Conservation (phyloP, 2,888 invertebrate species). For the Volucella inflata region DNA sequence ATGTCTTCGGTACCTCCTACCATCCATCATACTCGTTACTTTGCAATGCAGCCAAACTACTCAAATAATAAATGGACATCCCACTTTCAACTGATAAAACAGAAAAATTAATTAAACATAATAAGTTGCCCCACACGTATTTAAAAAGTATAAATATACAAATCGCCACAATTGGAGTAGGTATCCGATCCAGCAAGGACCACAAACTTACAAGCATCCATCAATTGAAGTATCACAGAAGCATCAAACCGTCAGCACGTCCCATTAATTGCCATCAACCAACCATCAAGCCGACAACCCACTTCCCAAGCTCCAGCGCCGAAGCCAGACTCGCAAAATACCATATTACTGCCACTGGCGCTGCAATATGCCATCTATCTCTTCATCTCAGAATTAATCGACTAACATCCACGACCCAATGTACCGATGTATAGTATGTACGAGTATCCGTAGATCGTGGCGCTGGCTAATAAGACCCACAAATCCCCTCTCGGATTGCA, state of each 20-base stretch:
- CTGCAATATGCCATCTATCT: constrained; percentile 37
- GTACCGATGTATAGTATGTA: constrained; percentile 12
- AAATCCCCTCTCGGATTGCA: constrained; percentile 21
- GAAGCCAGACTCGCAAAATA: neutral
- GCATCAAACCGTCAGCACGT: constrained; percentile 67
- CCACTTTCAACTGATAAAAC: constrained; percentile 13
- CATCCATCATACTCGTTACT: no score
- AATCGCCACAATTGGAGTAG: neutral
- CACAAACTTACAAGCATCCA: constrained; percentile 61
- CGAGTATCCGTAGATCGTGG: constrained; percentile 25
- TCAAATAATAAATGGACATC: constrained; percentile 6
- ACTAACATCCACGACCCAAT: constrained; percentile 57
- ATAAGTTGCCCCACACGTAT: constrained; percentile 30
- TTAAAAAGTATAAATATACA: no score
- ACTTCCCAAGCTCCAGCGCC: constrained; percentile 18
- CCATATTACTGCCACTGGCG: constrained; percentile 7
- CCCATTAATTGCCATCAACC: constrained; percentile 58
- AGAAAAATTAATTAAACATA: constrained; percentile 57
- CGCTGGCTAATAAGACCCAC: constrained; percentile 25
- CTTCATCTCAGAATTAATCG: constrained; percentile 68
- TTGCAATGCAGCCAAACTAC: no score
- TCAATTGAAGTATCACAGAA: constrained; percentile 73
- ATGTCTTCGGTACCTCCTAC: no score
- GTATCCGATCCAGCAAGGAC: constrained; percentile 1
- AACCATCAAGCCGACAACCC: constrained; percentile 40